phyloP scores from a whole-genome alignment of 2,888 invertebrate species.

The Drosophila monieri region DNA sequence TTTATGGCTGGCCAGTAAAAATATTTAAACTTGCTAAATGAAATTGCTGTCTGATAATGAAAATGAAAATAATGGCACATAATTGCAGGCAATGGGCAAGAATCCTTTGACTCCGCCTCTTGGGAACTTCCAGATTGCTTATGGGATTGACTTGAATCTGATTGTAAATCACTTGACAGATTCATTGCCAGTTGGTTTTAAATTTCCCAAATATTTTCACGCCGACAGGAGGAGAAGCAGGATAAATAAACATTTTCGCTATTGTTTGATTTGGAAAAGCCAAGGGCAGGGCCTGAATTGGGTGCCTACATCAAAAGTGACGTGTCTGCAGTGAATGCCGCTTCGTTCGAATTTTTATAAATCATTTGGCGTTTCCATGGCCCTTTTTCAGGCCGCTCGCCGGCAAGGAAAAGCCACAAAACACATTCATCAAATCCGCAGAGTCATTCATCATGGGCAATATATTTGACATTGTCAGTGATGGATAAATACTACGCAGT shows the following conservation, averaged over 20 bases:
- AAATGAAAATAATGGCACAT: slow-evolving; percentile 29
- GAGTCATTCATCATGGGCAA: slow-evolving; percentile 81
- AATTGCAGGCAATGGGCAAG: slow-evolving; percentile 21
- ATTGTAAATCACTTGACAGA: slow-evolving; percentile 43
- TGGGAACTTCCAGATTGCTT: slow-evolving; percentile 21
- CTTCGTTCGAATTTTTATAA: slow-evolving; percentile 75
- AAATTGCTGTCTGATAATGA: slow-evolving; percentile 39
- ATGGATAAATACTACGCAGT: slow-evolving; percentile 75
- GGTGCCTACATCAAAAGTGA: slow-evolving; percentile 57
- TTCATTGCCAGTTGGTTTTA: slow-evolving; percentile 30
- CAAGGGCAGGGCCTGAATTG: slow-evolving; percentile 45
- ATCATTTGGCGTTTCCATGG: slow-evolving; percentile 74
- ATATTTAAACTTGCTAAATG: slow-evolving; percentile 43
- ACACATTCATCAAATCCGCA: slow-evolving; percentile 80
- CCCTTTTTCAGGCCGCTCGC: slow-evolving; percentile 36
- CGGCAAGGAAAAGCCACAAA: slow-evolving; percentile 65
- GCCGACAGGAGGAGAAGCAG: neutral
- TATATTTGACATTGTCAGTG: slow-evolving; percentile 80
- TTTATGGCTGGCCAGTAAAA: slow-evolving; percentile 24
- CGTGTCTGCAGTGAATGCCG: slow-evolving; percentile 65
- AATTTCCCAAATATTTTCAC: slow-evolving; percentile 46
- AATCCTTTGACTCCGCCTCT: neutral
- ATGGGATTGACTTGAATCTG: slow-evolving; percentile 33
- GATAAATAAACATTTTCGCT: slow-evolving; percentile 29
- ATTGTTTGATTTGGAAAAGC: slow-evolving; percentile 63